phyloP scores from a whole-genome alignment of 2,113 vertebrate genomes.

The Petaurus breviceps region DNA sequence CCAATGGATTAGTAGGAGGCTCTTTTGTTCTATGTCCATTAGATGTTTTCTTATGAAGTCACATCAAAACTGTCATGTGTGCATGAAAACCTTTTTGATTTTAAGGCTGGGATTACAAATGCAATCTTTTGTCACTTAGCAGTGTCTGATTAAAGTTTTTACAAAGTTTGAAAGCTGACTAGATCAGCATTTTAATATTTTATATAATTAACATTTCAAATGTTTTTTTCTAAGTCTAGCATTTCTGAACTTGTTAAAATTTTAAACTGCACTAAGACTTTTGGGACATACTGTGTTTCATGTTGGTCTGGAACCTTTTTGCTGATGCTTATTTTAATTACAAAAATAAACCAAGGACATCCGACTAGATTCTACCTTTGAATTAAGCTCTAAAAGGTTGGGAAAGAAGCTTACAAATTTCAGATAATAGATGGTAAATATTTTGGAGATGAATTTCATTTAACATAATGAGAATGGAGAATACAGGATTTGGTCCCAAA shows the following conservation, averaged over 20 bases:
- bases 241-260: not conserved
- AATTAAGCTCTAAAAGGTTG: not conserved
- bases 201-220: not conserved
- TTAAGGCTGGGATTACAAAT: not conserved
- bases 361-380: conserved; percentile 2
- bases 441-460: not conserved
- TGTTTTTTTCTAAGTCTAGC: not conserved
- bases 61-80: not conserved
- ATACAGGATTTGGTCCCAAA: not conserved
- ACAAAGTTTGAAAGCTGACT: not conserved
- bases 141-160: not conserved
- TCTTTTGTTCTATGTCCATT: not conserved
- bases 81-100: not conserved
- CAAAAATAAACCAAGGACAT: not conserved
- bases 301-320: not conserved
- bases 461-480: not conserved
- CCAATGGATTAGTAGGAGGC: not conserved
- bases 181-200: not conserved
- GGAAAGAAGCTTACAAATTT: conserved; percentile 1
- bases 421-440: conserved; percentile 13
- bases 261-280: not conserved
- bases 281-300: not conserved
- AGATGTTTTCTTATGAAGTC: not conserved
- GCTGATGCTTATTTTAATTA: not conserved
- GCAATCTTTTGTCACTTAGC: not conserved